Conservation (phyloP, 1,140 invertebrate genomes). For the Aphidius gifuensis region DNA sequence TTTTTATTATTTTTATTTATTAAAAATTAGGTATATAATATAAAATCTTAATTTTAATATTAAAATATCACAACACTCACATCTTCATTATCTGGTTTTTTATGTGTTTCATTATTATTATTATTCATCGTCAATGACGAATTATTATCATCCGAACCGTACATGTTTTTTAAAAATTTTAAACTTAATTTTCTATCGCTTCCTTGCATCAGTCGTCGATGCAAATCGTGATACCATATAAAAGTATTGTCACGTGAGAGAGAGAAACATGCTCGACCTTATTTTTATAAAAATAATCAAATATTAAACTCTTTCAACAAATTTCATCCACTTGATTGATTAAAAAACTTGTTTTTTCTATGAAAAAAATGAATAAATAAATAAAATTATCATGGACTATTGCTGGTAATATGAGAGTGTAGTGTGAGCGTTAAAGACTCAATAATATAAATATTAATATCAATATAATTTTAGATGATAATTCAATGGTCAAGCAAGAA, state of each 20-base stretch:
- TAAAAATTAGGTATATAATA: not conserved
- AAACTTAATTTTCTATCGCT: slow-evolving; percentile 4
- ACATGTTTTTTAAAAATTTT: slow-evolving; percentile 27
- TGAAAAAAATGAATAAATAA: not conserved
- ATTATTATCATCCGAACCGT: slow-evolving; percentile 31
- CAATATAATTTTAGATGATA: no score
- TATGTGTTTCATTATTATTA: slow-evolving; percentile 5
- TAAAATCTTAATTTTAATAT: no score
- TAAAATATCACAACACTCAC: slow-evolving; percentile 28
- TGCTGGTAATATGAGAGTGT: not conserved
- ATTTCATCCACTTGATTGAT: no score
- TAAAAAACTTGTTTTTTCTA: no score
- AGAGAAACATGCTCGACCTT: slow-evolving; percentile 33
- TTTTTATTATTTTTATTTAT: slow-evolving; percentile 1
- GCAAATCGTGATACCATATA: slow-evolving; percentile 40
- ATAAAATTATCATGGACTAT: not conserved
- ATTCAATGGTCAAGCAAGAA: no score
- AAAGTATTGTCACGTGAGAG: slow-evolving; percentile 37
- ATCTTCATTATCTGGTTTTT: slow-evolving; percentile 28
- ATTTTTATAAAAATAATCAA: not conserved
- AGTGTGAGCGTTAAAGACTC: no score
- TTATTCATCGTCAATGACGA: slow-evolving; percentile 20
- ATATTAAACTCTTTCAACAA: no score
- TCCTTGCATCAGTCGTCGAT: slow-evolving; percentile 31
- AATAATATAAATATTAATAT: no score